These are phyloP conservation scores for Penaeus indicus DNA, from an alignment of 1,140 invertebrate genomes.

Conservation along the genomic window DNA sequence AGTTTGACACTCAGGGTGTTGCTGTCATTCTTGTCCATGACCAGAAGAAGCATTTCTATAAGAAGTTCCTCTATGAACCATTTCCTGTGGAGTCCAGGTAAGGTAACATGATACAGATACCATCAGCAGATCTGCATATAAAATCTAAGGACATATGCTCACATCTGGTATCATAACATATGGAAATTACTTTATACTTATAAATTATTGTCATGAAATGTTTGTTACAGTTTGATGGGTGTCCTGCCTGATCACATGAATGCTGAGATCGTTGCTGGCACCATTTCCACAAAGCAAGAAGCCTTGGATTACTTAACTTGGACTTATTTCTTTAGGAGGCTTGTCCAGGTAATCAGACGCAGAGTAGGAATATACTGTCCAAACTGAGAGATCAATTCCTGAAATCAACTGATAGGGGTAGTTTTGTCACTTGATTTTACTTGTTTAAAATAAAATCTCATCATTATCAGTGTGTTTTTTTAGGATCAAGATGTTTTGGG, in stretches of 20 bases:
- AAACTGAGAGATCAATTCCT: background rate
- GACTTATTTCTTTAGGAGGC: conserved; percentile 96
- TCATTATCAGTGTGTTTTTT: too few species aligned
- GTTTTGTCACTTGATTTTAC: too few species aligned
- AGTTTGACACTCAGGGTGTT: conserved; percentile 95
- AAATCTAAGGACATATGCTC: too few species aligned
- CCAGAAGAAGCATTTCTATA: conserved; percentile 99
- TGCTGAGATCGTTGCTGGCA: conserved; percentile 96
- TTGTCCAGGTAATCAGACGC: conserved; percentile 73
- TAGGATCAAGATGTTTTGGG: too few species aligned
- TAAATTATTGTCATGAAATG: conserved; percentile 2
- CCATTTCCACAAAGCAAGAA: conserved; percentile 92
- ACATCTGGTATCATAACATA: background rate
- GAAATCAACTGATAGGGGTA: too few species aligned
- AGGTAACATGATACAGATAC: conserved; percentile 27
- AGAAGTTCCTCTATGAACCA: conserved; percentile 98
- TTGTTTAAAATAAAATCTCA: too few species aligned
- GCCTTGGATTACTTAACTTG: conserved; percentile 97
- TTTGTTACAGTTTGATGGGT: conserved; percentile 79
- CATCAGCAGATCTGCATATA: background rate
- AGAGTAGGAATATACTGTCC: background rate
- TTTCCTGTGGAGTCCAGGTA: conserved; percentile 96
- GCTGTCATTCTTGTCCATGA: conserved; percentile 98
- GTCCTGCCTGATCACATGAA: conserved; percentile 97
- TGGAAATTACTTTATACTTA: background rate